These are phyloP conservation scores for Dryococelus australis DNA, from an alignment of 2,888 invertebrate genomes.

Conservation along the genomic window DNA sequence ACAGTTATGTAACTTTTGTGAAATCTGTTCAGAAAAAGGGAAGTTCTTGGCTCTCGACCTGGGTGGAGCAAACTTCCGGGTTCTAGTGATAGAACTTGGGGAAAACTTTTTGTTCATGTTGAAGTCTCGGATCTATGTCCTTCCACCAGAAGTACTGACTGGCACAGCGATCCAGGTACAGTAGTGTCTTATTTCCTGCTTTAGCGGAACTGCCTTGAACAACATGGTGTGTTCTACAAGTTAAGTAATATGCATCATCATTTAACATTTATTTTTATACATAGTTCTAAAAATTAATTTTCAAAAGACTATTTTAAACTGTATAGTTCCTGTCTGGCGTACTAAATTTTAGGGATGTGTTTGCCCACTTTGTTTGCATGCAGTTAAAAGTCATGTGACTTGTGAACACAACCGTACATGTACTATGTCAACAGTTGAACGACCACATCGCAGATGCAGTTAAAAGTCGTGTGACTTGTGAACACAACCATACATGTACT, in stretches of 20 bases:
- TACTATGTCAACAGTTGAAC: conserved; percentile 53
- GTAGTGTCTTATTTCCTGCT: background rate
- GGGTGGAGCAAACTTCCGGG: conserved; percentile 70
- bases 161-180: conserved; percentile 75
- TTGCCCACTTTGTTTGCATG: no score
- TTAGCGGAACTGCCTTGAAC: no score
- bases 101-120: conserved; percentile 82
- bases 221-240: no score
- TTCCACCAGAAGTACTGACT: conserved; percentile 93
- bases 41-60: conserved; percentile 68
- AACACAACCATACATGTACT: conserved; percentile 29
- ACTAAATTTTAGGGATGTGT: no score
- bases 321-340: no score
- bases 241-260: no score
- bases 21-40: conserved; percentile 58
- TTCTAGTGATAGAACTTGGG: conserved; percentile 63
- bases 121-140: conserved; percentile 97
- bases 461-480: no score
- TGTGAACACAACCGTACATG: conserved; percentile 21
- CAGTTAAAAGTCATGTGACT: no score
- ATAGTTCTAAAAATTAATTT: no score
- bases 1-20: background rate
- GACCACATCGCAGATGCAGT: conserved; percentile 64
- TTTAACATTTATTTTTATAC: no score
- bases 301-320: no score